Percentiles rank a stretch among this genome's conserved stretches.
These are phyloP conservation scores for Harpalus rubripes DNA, from an alignment of 2,888 invertebrate species.

Conservation along the genomic window DNA sequence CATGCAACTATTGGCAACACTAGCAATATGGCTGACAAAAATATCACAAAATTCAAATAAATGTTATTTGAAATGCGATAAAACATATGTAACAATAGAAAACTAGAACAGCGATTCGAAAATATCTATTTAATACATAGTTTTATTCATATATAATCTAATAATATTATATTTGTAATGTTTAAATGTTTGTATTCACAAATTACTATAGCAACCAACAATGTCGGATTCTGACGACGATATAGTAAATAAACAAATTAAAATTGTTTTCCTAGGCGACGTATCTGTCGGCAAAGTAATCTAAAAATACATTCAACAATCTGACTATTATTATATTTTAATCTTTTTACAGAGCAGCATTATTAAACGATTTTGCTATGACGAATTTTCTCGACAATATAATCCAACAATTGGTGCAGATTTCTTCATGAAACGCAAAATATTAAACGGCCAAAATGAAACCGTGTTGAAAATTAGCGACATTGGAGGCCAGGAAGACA, in stretches of 20 bases:
- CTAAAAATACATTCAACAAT: conserved; percentile 68
- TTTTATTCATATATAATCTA: too few relatives aligned
- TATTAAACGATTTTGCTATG: conserved; percentile 83
- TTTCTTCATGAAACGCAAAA: conserved; percentile 84
- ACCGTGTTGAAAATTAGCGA: conserved; percentile 90
- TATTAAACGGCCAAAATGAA: conserved; percentile 79
- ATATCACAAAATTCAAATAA: too few relatives aligned
- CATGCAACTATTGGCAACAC: too few relatives aligned
- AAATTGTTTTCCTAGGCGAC: conserved; percentile 90
- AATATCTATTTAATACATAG: too few relatives aligned
- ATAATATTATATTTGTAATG: neutral
- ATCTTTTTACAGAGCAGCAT: conserved; percentile 80
- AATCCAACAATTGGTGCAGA: conserved; percentile 86
- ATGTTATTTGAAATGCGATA: too few relatives aligned
- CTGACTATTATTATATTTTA: conserved; percentile 42
- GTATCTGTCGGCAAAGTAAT: conserved; percentile 90
- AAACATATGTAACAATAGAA: too few relatives aligned
- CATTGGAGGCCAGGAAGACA: conserved; percentile 89
- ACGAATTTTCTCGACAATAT: conserved; percentile 81
- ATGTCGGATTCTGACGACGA: conserved; percentile 84
- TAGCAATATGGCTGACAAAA: too few relatives aligned
- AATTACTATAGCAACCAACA: conserved; percentile 14
- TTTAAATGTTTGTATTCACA: conserved; percentile 48
- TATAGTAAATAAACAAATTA: conserved; percentile 82
- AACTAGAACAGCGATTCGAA: too few relatives aligned